Percentiles rank a stretch among this genome's conserved stretches.
Evolutionary conservation across 2,113 vertebrate genomes (phyloP).

Genomic region (Mus pahari): DNA sequence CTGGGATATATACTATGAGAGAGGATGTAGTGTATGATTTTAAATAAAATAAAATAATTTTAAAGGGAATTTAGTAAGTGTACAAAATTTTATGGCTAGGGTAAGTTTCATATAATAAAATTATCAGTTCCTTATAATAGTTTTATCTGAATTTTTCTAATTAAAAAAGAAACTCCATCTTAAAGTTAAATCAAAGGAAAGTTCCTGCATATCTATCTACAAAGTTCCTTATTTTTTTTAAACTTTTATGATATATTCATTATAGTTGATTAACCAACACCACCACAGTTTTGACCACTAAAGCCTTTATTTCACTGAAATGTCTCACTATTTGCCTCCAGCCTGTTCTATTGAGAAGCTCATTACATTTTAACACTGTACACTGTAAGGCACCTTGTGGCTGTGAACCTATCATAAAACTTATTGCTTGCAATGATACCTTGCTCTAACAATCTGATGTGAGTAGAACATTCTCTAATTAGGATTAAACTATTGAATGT

Average conservation of each 20-base stretch:
- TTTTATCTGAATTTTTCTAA: not conserved
- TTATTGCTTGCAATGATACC: too few species aligned
- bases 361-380: not conserved
- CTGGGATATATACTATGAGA: not conserved
- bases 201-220: too few species aligned
- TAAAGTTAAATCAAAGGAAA: not conserved
- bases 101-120: not conserved
- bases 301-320: not conserved
- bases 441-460: too few species aligned
- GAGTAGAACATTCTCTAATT: not conserved
- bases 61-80: not conserved
- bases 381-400: too few species aligned
- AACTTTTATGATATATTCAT: not conserved
- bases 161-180: not conserved
- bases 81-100: not conserved
- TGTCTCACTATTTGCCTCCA: not conserved
- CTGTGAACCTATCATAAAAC: not conserved
- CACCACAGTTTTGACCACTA: not conserved
- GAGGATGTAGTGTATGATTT: not conserved
- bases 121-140: not conserved
- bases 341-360: not conserved
- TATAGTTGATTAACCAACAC: not conserved
- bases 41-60: not conserved
- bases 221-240: not conserved
- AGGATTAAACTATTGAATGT: not conserved